Percentiles rank a stretch among this genome's conserved stretches.
Conservation (phyloP, 2,888 invertebrate genomes). For the Protophormia terraenovae region DNA sequence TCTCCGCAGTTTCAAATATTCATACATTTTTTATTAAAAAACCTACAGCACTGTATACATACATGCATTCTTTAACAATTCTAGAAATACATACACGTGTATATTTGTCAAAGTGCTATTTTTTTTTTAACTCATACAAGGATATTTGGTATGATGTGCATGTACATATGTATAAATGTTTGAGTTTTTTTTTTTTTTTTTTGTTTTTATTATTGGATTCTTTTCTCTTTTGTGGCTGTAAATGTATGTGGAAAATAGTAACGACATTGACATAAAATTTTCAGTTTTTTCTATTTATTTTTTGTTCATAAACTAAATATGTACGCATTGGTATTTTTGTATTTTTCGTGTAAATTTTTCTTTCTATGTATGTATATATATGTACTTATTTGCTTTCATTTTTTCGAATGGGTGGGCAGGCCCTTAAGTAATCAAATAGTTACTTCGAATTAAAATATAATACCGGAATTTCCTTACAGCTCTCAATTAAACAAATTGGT, state of each 20-base stretch:
- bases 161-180: neutral
- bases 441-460: too few relatives aligned
- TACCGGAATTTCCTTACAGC: too few relatives aligned
- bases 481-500: too few relatives aligned
- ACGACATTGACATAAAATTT: conserved; percentile 59
- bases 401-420: too few relatives aligned
- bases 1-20: conserved; percentile 29
- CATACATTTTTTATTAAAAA: conserved; percentile 34
- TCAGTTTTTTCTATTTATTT: neutral
- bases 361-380: neutral
- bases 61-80: conserved; percentile 11
- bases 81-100: conserved; percentile 8
- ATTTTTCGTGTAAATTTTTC: conserved; percentile 40
- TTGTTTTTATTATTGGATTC: neutral
- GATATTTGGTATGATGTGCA: neutral
- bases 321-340: conserved; percentile 60
- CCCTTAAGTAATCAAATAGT: neutral
- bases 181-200: too few relatives aligned
- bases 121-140: neutral
- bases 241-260: conserved; percentile 44
- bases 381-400: too few relatives aligned
- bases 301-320: conserved; percentile 43
- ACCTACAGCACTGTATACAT: neutral
- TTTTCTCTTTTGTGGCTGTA: neutral
- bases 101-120: neutral